phyloP scores from a whole-genome alignment of 2,888 invertebrate genomes.

The Hipparchia semele region DNA sequence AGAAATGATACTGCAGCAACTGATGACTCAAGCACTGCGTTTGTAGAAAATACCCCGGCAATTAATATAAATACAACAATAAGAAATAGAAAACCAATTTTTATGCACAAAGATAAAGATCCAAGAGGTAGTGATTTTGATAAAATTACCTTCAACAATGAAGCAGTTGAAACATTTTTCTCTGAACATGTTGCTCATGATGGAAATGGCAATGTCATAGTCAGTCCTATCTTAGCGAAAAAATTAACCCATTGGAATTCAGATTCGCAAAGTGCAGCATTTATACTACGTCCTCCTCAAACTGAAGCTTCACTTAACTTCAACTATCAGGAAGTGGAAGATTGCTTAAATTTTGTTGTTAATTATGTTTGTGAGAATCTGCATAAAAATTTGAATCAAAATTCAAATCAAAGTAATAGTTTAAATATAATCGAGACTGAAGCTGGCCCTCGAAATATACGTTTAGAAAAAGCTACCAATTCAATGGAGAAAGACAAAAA shows the following conservation, averaged over 20 bases:
- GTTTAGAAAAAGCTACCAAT: slow-evolving; percentile 15
- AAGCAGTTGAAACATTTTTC: no score
- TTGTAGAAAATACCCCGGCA: slow-evolving; percentile 52
- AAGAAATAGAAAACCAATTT: not conserved
- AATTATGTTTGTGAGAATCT: slow-evolving; percentile 63
- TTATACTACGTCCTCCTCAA: slow-evolving; percentile 45
- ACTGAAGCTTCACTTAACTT: slow-evolving; percentile 41
- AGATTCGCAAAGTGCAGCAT: slow-evolving; percentile 53
- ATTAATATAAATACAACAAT: slow-evolving; percentile 30
- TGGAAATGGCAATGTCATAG: slow-evolving; percentile 46
- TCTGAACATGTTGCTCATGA: slow-evolving; percentile 18
- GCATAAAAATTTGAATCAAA: slow-evolving; percentile 51
- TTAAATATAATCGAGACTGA: slow-evolving; percentile 9
- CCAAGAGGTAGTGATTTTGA: not conserved
- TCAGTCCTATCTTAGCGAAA: slow-evolving; percentile 62
- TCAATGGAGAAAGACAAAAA: slow-evolving; percentile 17
- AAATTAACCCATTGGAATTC: slow-evolving; percentile 64
- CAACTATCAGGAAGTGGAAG: slow-evolving; percentile 53
- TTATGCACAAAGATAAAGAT: not conserved
- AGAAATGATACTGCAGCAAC: slow-evolving; percentile 49
- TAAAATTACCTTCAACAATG: not conserved
- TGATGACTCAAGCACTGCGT: slow-evolving; percentile 64
- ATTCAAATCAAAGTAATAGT: slow-evolving; percentile 28
- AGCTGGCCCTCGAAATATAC: slow-evolving; percentile 10
- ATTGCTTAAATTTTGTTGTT: slow-evolving; percentile 61